Conservation (phyloP, 2,113 vertebrate species). For the Paralichthys olivaceus region DNA sequence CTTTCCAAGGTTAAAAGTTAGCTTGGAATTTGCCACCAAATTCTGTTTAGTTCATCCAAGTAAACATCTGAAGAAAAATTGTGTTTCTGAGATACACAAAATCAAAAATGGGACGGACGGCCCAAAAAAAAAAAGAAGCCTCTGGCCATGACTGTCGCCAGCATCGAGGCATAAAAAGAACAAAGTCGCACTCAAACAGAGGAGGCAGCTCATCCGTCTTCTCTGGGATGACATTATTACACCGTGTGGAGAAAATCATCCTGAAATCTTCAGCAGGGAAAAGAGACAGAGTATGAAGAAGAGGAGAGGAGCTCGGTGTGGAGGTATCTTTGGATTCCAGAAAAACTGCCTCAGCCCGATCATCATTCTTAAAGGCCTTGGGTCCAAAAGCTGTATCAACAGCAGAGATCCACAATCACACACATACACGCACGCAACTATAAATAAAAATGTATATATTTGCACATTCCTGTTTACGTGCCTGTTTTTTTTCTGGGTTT, state of each 20-base stretch:
- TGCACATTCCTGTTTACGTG: not conserved
- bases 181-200: constrained; percentile 12
- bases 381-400: constrained; percentile 36
- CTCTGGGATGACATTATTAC: constrained; percentile 12
- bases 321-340: constrained; percentile 23
- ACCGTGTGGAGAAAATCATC: constrained; percentile 35
- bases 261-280: constrained; percentile 28
- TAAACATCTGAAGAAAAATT: not conserved
- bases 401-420: not conserved
- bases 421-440: not conserved
- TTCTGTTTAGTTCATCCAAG: not conserved
- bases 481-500: not conserved
- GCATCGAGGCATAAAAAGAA: not conserved
- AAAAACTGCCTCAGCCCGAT: constrained; percentile 10
- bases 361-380: constrained; percentile 43
- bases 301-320: not conserved
- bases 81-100: not conserved
- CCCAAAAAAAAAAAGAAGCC: not conserved
- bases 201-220: constrained; percentile 11
- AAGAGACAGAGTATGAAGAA: constrained; percentile 19
- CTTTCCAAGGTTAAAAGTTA: not conserved
- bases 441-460: not conserved
- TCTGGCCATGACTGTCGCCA: not conserved
- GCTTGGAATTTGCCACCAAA: not conserved
- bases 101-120: not conserved